Evolutionary conservation across 2,888 invertebrate species (phyloP).

Genomic region (Myopa testacea): DNA sequence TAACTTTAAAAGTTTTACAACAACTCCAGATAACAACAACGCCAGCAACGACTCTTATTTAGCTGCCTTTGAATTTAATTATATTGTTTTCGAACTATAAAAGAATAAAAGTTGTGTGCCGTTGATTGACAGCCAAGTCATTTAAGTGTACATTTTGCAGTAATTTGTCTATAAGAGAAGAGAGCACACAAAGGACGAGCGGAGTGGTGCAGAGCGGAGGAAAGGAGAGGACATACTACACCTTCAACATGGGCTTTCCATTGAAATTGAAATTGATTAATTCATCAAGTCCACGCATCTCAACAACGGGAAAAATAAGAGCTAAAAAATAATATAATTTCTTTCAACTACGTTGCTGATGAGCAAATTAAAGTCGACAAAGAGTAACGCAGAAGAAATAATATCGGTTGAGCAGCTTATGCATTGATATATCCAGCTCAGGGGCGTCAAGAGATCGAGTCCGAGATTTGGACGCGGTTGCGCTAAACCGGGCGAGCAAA

Average conservation of each 20-base stretch:
- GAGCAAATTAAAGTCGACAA: slow-evolving; percentile 38
- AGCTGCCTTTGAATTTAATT: slow-evolving; percentile 22
- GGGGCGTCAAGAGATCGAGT: slow-evolving; percentile 21
- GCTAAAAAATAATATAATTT: slow-evolving; percentile 28
- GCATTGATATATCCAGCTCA: slow-evolving; percentile 19
- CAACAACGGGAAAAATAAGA: slow-evolving; percentile 5
- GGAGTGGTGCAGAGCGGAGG: background rate
- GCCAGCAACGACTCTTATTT: background rate
- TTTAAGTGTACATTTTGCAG: background rate
- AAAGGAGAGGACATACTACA: background rate
- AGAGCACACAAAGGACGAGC: too few relatives aligned
- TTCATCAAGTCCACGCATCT: slow-evolving; percentile 38
- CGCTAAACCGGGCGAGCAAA: background rate
- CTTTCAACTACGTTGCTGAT: slow-evolving; percentile 25
- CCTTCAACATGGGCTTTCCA: slow-evolving; percentile 16
- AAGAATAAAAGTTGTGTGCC: slow-evolving; percentile 8
- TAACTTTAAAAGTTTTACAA: background rate
- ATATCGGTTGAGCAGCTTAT: slow-evolving; percentile 11
- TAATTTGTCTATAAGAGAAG: background rate
- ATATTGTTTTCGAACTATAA: slow-evolving; percentile 21
- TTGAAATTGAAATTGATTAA: slow-evolving; percentile 40
- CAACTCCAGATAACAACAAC: background rate
- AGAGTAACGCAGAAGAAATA: slow-evolving; percentile 13
- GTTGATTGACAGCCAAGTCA: slow-evolving; percentile 23
- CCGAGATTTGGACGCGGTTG: slow-evolving; percentile 17